Percentiles rank a stretch among this genome's conserved stretches.
Evolutionary conservation across 2,888 invertebrate species (phyloP).

Genomic region (Drosophila monieri): DNA sequence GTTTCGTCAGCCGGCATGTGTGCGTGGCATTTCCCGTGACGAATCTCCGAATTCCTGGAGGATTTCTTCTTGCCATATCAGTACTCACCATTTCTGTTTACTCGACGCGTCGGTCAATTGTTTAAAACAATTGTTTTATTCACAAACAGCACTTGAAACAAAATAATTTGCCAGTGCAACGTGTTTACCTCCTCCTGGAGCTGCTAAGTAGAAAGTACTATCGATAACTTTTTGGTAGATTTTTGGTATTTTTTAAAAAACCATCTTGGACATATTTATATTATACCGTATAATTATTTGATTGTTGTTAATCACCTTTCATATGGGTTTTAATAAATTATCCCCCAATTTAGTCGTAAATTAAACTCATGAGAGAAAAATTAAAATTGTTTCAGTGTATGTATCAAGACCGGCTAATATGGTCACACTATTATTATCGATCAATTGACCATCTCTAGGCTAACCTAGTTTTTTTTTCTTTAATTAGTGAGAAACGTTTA

Average conservation of each 20-base stretch:
- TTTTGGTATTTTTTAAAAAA: neutral
- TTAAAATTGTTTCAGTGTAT: neutral
- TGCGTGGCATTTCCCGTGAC: conserved; percentile 28
- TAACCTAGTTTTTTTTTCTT: conserved; percentile 47
- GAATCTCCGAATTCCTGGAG: neutral
- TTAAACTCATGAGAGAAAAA: neutral
- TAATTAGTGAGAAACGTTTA: conserved; percentile 61
- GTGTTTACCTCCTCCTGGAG: conserved; percentile 57
- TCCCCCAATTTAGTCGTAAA: too few relatives aligned
- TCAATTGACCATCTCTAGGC: conserved; percentile 13
- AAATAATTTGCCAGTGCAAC: conserved; percentile 58
- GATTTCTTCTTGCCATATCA: neutral
- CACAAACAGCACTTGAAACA: conserved; percentile 16
- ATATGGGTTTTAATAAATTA: neutral
- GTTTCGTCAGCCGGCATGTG: conserved; percentile 57
- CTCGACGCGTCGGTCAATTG: conserved; percentile 17
- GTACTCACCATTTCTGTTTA: conserved; percentile 28
- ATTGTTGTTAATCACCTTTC: neutral
- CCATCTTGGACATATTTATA: neutral
- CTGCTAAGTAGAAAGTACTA: neutral
- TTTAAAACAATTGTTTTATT: conserved; percentile 44
- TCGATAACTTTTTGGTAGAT: neutral
- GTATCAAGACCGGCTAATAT: neutral
- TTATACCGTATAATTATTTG: neutral
- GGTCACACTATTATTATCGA: conserved; percentile 33